phyloP scores from a whole-genome alignment of 2,113 vertebrate genomes.

The Pandion haliaetus region DNA sequence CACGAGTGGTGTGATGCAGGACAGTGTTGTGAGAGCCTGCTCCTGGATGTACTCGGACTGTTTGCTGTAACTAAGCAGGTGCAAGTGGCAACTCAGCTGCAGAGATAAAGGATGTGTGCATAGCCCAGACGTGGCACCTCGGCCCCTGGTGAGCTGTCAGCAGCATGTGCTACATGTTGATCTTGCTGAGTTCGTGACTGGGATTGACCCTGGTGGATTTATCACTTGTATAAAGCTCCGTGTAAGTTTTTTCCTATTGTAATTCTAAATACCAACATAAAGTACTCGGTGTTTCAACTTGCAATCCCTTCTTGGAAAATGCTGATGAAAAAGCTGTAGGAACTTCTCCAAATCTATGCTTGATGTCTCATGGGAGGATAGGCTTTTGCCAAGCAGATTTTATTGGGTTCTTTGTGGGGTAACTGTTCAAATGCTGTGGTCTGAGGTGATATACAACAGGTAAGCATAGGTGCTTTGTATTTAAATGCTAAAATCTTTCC shows the following conservation, averaged over 20 bases:
- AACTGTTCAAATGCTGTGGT: not conserved
- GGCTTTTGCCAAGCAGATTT: not conserved
- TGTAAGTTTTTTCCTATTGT: not conserved
- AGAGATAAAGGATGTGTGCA: not conserved
- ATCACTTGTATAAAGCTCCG: accelerated
- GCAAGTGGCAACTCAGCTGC: not conserved
- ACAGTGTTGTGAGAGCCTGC: not conserved
- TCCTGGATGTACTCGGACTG: not conserved
- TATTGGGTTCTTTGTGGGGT: not conserved
- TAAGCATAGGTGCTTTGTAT: not conserved
- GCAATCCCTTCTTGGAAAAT: not conserved
- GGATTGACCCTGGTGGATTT: not conserved
- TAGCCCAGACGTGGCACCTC: accelerated
- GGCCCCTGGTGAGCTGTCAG: not conserved
- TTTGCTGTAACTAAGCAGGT: not conserved
- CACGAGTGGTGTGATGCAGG: accelerated
- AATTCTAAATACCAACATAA: not conserved
- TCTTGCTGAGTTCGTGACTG: not conserved
- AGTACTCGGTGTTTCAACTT: not conserved
- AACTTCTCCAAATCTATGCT: accelerated
- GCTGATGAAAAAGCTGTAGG: not conserved
- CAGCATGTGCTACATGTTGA: accelerated
- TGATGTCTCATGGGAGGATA: accelerated
- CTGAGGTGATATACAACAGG: not conserved
- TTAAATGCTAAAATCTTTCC: not conserved